These are phyloP conservation scores for Protodeltote pygarga DNA, from an alignment of 2,888 invertebrate genomes.

Conservation along the genomic window DNA sequence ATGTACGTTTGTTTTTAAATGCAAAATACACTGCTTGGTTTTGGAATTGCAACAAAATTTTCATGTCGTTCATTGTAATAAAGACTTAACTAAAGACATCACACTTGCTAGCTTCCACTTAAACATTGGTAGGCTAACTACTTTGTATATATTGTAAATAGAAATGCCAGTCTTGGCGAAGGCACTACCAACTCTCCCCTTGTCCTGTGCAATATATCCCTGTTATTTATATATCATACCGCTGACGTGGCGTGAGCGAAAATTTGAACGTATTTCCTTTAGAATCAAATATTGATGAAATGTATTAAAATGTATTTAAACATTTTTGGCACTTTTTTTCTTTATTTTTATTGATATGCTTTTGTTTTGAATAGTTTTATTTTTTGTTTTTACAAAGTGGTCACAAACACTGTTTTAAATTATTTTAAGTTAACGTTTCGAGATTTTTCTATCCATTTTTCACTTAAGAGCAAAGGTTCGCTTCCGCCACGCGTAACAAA, in stretches of 20 bases:
- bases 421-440: not conserved
- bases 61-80: constrained; percentile 5
- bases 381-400: not conserved
- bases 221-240: not conserved
- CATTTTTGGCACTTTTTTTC: not conserved
- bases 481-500: constrained; percentile 46
- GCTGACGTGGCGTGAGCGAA: constrained; percentile 41
- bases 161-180: not conserved
- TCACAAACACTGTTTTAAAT: not conserved
- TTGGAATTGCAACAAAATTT: constrained; percentile 4
- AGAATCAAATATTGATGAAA: not conserved
- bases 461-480: constrained; percentile 27
- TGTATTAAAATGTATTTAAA: not conserved
- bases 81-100: constrained; percentile 11
- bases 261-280: constrained; percentile 12
- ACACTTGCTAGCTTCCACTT: constrained; percentile 29
- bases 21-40: constrained; percentile 1
- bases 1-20: constrained; percentile 10
- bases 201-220: constrained; percentile 1
- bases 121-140: constrained; percentile 6
- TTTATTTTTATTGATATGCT: not conserved
- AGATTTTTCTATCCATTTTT: not conserved
- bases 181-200: too few species aligned
- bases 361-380: not conserved
- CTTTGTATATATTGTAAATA: constrained; percentile 16